Evolutionary conservation across 2,113 vertebrate genomes (phyloP), one percentile per base, ranked within the genome.

Genomic region (Hemicordylus capensis): DNA sequence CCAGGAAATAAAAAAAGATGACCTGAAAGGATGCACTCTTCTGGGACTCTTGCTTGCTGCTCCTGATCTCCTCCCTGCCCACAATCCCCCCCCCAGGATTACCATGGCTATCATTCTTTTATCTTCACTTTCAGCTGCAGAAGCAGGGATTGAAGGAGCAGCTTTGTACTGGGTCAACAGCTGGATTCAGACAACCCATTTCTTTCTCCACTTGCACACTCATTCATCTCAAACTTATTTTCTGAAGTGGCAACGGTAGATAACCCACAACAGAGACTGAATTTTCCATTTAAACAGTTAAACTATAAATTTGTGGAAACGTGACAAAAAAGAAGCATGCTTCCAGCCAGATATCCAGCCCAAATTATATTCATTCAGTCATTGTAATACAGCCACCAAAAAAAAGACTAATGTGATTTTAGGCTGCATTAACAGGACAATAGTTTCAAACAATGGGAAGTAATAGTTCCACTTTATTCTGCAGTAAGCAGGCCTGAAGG

Each of bases 71-170:
- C 17, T 76, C 56, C 34, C 67, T 86, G 3, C 6, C 17, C 59
- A 34, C 22, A 75, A 19, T 48, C 76, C 42, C 46, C 28, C 22
- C 58, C n/a, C n/a, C n/a, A n/a, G n/a, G 31, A 28, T 63, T 37
- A 73, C 17, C 31, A 8, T 37, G 42, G 17, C 39, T 51, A 1
- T 4, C 44, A 3, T 34, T 75, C 61, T 91, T 0, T 20, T 81
- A 67, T 89, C 20, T 78, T 37, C 80, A 15, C 31, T 83, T 89
- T 42, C 26, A 77, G 87, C 76, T 85, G 0, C 70, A 69, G 76
- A 15, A 54, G 17, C 6, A 54, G 17, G 51, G 11, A 17, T 87
- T 7, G 61, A 31, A 63, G 28, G 61, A 31, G 24, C 22, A 9
- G 26, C n/a, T 26, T 28, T 63, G 24, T 26, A 31, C 61, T 7